Conservation (phyloP, 2,797 vertebrate genomes). For the Catharus ustulatus region DNA sequence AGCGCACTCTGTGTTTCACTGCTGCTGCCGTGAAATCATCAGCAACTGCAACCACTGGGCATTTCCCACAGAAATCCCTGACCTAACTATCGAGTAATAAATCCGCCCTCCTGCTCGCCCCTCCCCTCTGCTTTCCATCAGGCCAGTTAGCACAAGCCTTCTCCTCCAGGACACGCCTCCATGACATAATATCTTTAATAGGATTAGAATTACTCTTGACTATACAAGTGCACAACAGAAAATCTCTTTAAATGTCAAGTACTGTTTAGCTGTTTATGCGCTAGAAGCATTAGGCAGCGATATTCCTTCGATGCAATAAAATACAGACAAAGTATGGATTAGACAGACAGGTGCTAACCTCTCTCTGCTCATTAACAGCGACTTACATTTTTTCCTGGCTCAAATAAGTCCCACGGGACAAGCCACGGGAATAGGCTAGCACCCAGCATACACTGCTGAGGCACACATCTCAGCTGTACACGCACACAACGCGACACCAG, state of each 20-base stretch:
- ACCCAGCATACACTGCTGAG: neutral
- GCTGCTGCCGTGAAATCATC: constrained; percentile 83
- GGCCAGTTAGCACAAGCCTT: constrained; percentile 81
- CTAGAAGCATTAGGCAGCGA: neutral
- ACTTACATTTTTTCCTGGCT: neutral
- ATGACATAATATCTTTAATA: constrained; percentile 84
- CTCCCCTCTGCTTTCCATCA: constrained; percentile 76
- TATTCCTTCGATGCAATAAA: neutral
- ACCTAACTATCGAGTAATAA: constrained; percentile 77
- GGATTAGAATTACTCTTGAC: constrained; percentile 85
- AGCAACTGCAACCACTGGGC: constrained; percentile 86
- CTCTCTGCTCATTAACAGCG: neutral
- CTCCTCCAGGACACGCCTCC: constrained; percentile 73
- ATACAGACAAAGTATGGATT: neutral
- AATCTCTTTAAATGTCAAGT: constrained; percentile 77
- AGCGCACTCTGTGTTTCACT: constrained; percentile 70
- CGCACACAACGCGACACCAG: neutral
- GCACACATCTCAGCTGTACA: neutral
- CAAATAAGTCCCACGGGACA: neutral
- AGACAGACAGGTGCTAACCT: neutral
- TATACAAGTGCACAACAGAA: constrained; percentile 80
- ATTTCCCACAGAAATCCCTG: constrained; percentile 83
- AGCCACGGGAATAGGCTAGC: neutral
- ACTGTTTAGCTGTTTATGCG: constrained; percentile 50
- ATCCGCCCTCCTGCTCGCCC: constrained; percentile 63